phyloP scores from a whole-genome alignment of 2,888 invertebrate species.

The Chymomyza fuscimana region DNA sequence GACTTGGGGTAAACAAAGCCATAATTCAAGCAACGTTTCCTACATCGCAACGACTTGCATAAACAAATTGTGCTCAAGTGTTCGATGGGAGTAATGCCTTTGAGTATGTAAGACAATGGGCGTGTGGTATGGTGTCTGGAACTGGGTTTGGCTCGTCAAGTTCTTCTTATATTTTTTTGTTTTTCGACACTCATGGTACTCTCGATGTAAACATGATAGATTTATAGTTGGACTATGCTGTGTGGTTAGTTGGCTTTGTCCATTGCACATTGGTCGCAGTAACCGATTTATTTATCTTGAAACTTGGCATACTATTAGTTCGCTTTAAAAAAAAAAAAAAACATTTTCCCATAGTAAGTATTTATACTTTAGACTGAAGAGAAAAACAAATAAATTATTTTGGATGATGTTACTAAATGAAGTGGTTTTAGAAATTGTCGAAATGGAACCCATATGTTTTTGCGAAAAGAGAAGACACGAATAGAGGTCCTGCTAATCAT shows the following conservation, averaged over 20 bases:
- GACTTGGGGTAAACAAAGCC: constrained; percentile 73
- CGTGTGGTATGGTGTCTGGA: background rate
- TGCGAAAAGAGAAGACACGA: no score
- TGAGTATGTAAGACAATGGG: background rate
- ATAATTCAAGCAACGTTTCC: constrained; percentile 70
- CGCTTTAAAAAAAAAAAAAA: no score
- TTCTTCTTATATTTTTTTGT: background rate
- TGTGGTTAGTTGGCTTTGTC: background rate
- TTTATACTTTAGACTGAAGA: no score
- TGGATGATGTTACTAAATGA: no score
- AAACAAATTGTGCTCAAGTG: constrained; percentile 66
- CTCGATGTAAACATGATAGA: constrained; percentile 66
- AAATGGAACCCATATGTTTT: no score
- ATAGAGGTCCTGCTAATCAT: no score
- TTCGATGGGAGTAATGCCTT: constrained; percentile 18
- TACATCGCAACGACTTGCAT: constrained; percentile 56
- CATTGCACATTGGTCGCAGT: no score
- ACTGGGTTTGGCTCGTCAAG: background rate
- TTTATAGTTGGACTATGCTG: constrained; percentile 63
- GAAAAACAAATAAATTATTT: no score
- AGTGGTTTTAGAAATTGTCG: no score
- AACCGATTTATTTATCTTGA: no score
- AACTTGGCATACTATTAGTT: no score
- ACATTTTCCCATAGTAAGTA: no score
- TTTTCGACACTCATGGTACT: constrained; percentile 2